These are phyloP conservation scores for Nymphalis c-album DNA, from an alignment of 2,888 invertebrate species.

Conservation along the genomic window DNA sequence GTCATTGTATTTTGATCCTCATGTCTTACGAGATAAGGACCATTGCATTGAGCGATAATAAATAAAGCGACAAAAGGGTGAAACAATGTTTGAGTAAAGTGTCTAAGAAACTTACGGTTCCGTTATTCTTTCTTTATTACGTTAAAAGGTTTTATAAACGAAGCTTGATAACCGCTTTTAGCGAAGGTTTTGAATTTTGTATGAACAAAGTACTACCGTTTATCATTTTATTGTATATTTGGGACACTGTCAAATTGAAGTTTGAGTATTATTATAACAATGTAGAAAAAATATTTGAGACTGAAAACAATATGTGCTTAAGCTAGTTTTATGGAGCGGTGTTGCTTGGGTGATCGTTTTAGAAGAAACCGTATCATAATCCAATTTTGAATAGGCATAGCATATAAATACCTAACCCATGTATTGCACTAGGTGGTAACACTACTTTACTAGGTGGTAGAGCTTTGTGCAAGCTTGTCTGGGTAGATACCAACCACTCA, in stretches of 20 bases:
- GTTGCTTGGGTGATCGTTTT: no score
- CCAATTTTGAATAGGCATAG: no score
- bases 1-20: not conserved
- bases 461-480: no score
- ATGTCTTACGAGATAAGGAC: conserved; percentile 2
- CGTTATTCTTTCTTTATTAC: conserved; percentile 21
- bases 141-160: conserved; percentile 23
- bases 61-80: conserved; percentile 1
- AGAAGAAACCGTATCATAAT: no score
- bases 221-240: not conserved
- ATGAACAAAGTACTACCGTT: conserved; percentile 16
- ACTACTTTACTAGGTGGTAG: no score
- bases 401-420: no score
- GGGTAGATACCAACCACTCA: no score
- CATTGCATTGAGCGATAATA: not conserved
- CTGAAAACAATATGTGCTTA: no score
- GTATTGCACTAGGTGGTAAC: no score
- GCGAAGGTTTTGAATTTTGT: conserved; percentile 16
- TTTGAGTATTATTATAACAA: no score
- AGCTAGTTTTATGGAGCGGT: no score
- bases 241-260: not conserved
- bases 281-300: no score
- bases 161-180: conserved; percentile 17
- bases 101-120: not conserved
- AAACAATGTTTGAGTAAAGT: conserved; percentile 10